Conservation (phyloP, 1,140 invertebrate species). For the Oncopeltus fasciatus region DNA sequence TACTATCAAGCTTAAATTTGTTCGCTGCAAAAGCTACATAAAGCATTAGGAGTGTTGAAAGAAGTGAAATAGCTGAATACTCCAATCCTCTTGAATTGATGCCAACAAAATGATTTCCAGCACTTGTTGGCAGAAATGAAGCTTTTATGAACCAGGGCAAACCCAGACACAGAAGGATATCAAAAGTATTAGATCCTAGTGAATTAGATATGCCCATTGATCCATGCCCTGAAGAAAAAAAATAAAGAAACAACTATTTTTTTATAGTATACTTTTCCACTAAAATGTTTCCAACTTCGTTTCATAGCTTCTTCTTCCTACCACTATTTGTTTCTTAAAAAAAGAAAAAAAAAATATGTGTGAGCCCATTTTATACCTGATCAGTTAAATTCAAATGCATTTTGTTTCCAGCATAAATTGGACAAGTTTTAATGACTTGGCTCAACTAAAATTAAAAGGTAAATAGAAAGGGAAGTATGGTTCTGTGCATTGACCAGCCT, state of each 20-base stretch:
- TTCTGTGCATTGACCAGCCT: too few relatives aligned
- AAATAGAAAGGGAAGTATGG: too few relatives aligned
- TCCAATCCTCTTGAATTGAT: constrained; percentile 69
- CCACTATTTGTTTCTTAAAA: too few relatives aligned
- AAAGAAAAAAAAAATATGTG: too few relatives aligned
- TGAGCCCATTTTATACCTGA: too few relatives aligned
- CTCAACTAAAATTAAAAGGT: too few relatives aligned
- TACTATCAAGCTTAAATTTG: constrained; percentile 62
- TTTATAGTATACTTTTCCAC: too few relatives aligned
- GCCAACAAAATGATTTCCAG: constrained; percentile 52
- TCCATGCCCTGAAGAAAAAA: constrained; percentile 48
- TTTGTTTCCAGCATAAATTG: too few relatives aligned
- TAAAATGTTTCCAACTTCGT: too few relatives aligned
- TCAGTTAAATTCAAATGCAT: too few relatives aligned
- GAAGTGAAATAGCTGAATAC: constrained; percentile 63
- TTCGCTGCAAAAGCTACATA: constrained; percentile 60
- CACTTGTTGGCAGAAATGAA: constrained; percentile 51
- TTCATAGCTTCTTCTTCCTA: too few relatives aligned
- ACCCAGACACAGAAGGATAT: constrained; percentile 71
- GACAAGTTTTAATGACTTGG: too few relatives aligned
- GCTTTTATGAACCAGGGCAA: constrained; percentile 74
- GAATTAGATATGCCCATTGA: constrained; percentile 83
- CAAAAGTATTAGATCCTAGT: constrained; percentile 80
- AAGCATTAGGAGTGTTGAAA: constrained; percentile 61
- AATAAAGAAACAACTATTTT: not conserved